Evolutionary conservation across 2,797 vertebrate genomes (phyloP).

Genomic region (Gadopsis bispinosus): DNA sequence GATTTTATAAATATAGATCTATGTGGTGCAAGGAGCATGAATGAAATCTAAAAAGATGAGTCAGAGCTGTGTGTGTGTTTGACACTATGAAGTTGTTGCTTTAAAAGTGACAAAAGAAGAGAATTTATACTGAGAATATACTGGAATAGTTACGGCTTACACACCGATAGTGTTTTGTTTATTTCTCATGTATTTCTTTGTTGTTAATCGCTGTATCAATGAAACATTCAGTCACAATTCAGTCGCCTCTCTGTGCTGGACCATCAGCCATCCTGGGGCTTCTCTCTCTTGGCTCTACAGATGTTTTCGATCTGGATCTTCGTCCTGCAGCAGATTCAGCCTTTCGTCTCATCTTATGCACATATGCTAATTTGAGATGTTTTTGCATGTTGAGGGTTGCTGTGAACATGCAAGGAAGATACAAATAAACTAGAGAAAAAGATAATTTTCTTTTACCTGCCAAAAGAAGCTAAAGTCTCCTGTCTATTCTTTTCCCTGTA

Average conservation of each 20-base stretch:
- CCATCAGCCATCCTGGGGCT: too few relatives aligned
- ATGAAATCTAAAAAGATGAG: conserved; percentile 46
- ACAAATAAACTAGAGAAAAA: not conserved
- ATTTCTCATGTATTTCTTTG: not conserved
- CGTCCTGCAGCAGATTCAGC: too few relatives aligned
- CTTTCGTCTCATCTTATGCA: too few relatives aligned
- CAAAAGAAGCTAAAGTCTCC: not conserved
- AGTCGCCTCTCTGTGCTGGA: too few relatives aligned
- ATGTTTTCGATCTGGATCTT: too few relatives aligned
- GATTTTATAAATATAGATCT: conserved; percentile 60
- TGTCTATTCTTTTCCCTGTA: not conserved
- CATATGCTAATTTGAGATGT: not conserved
- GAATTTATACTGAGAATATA: not conserved
- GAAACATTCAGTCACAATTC: not conserved
- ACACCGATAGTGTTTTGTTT: not conserved
- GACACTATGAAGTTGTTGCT: not conserved
- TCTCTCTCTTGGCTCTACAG: too few relatives aligned
- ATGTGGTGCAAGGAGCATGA: conserved; percentile 29
- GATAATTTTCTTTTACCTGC: not conserved
- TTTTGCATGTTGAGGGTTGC: not conserved
- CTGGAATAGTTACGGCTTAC: not conserved
- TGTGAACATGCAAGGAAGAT: not conserved
- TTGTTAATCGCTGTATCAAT: not conserved
- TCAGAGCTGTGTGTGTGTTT: conserved; percentile 9
- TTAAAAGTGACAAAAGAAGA: not conserved